Base-by-base conservation (phyloP, 2,113 vertebrate genomes). In the Actenoides lindsayi region DNA sequence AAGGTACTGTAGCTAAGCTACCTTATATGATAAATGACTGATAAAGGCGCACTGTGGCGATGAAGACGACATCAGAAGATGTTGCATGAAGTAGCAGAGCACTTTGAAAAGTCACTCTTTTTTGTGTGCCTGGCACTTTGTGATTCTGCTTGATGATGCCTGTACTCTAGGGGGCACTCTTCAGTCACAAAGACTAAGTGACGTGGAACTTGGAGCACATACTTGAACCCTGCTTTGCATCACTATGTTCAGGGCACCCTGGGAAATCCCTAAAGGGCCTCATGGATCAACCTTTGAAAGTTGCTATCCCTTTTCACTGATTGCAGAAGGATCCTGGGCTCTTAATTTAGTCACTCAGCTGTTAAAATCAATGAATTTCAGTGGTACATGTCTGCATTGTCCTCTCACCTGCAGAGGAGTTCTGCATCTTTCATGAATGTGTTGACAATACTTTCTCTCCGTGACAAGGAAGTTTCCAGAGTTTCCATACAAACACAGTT, bases 171-270 rank as follows among this genome's bases (percentile, higher is more conserved):
- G 44, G 16, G 60, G n/a, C 48, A 92, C 0, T 50, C 27, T 90
- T 56, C 20, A 13, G 79, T 71, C 14, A 51, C 11, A 27, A 80
- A 48, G 35, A 41, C 28, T 44, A 60, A 50, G 28, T 46, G 44
- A 15, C 9, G 1, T 13, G 35, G 14, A 44, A 33, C 42, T 67
- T 5, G 0, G 28, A 79, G 59, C 54, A n/a, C 1, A 1, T 42
- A 24, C 42, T 2, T 60, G 80, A 73, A 16, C 37, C 37, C 10
- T 48, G 21, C 9, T 77, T 78, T 92, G 13, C 14, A 19, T 79
- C n/a, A 9, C 21, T 41, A 0, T 67, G 5, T 63, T 71, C 23
- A 16, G 25, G 20, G 79, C 37, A 42, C 13, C 5, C 5, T 27
- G 20, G 17, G 48, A 92, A 46, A 28, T 68, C 15, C 20, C 15